Percentiles rank a stretch among this genome's conserved stretches.
Conservation (phyloP, 2,113 vertebrate genomes). For the Myiagra hebetior region DNA sequence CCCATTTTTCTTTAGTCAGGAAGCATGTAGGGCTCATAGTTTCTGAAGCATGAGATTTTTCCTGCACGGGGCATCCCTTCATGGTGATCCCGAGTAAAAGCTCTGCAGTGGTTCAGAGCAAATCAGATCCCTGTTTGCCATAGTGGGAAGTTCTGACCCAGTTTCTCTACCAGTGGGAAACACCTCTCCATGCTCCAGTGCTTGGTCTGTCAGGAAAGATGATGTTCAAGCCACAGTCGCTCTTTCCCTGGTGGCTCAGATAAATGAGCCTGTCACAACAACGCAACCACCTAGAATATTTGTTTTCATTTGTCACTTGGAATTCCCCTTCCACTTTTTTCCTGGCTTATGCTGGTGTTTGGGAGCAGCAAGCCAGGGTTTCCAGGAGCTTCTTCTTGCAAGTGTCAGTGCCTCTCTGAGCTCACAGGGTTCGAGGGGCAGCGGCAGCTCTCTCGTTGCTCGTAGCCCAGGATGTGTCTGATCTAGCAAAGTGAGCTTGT, state of each 20-base stretch:
- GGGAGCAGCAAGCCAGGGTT: not conserved
- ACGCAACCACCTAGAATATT: not conserved
- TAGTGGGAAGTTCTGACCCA: slow-evolving; percentile 20
- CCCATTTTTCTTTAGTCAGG: not conserved
- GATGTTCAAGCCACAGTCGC: slow-evolving; percentile 12
- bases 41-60: not conserved
- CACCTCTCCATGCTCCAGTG: not conserved
- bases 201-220: slow-evolving; percentile 6
- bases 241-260: slow-evolving; percentile 1
- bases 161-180: not conserved
- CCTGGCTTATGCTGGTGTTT: not conserved
- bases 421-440: rapidly evolving
- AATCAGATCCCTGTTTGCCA: not conserved
- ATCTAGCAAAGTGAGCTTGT: not conserved
- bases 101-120: not conserved
- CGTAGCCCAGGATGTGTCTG: not conserved
- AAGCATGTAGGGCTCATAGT: not conserved
- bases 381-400: not conserved
- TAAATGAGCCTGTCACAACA: slow-evolving; percentile 20
- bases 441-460: not conserved
- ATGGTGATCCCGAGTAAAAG: not conserved
- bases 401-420: not conserved
- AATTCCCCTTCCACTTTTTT: slow-evolving; percentile 5
- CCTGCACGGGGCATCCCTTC: not conserved
- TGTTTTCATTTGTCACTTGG: slow-evolving; percentile 31